Conservation (phyloP, 2,888 invertebrate genomes). For the Rhodophaea formosa region DNA sequence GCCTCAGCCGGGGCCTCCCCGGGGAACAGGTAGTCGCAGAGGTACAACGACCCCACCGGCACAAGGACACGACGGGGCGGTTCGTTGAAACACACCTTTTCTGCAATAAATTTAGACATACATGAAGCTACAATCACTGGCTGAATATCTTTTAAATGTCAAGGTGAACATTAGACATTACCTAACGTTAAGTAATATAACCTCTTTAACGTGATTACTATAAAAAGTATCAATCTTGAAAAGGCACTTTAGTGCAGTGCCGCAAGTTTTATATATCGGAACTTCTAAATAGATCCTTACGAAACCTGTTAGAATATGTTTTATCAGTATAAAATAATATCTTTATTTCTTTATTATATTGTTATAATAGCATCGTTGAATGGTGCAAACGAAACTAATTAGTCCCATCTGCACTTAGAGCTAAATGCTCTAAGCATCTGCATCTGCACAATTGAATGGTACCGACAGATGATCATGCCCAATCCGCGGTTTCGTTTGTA, state of each 20-base stretch:
- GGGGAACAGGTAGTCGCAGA: constrained; percentile 95
- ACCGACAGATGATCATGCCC: too few relatives aligned
- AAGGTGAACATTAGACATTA: not conserved
- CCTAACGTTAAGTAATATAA: not conserved
- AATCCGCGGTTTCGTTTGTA: too few relatives aligned
- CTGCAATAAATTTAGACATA: constrained; percentile 59
- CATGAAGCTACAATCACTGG: not conserved
- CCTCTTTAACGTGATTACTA: not conserved
- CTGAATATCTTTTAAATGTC: constrained; percentile 8
- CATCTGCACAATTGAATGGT: too few relatives aligned
- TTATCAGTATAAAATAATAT: too few relatives aligned
- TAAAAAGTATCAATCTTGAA: not conserved
- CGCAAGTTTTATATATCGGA: not conserved
- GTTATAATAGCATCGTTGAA: too few relatives aligned
- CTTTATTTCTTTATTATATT: too few relatives aligned
- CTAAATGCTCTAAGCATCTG: too few relatives aligned
- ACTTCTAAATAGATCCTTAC: too few relatives aligned
- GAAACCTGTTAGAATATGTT: too few relatives aligned
- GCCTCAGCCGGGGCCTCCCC: constrained; percentile 93
- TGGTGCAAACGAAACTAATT: too few relatives aligned
- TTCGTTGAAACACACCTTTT: constrained; percentile 91
- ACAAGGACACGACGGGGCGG: constrained; percentile 93
- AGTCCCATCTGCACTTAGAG: too few relatives aligned
- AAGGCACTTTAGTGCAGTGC: not conserved
- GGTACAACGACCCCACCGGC: constrained; percentile 83